Evolutionary conservation across 2,888 invertebrate species (phyloP), one percentile per base, ranked within the genome.

Genomic region (Sesia bembeciformis): DNA sequence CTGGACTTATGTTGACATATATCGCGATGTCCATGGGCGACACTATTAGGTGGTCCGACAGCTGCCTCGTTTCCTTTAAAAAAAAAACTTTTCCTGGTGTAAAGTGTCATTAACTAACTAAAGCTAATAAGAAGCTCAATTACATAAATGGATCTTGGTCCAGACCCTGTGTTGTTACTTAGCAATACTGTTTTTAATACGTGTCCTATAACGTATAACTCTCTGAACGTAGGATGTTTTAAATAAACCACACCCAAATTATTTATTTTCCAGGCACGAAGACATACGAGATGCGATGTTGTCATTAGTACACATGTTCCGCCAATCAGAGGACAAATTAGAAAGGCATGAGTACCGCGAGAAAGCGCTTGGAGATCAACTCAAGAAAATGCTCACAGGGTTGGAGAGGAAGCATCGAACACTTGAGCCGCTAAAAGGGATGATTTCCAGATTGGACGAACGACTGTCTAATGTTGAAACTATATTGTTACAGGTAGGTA

Each of bases 331-430:
- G 60, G 95, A 95, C 71, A 96, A 96, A 81, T 77, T 97, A 59
- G 96, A 96, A 70, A 88, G 96, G 8, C 96, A 97, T 77, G 96
- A 97, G 76, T 93, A 92, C 65, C 89, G 97, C 6, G 96, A 96
- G 76, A 91, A 95, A 60, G 93, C 93, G 0, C 82, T 96, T 39
- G 96, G 95, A 0, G 96, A 96, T 56, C 91, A 94, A 62, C 72
- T 96, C 53, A 96, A 96, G 82, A 94, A 94, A 73, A 92, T 93
- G 52, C 81, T 97, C 58, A 81, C 90, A 2, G 85, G 91, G 0
- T 76, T 96, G 52, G 95, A 95, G 61, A 95, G 94, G 76, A 92
- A 94, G 54, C 93, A 94, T 60, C 90, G 93, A 60, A 90, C 91
- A 0, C 81, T 94, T 50, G 95, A 95, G 64, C 93, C 93, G 0